Conservation (phyloP, 2,113 vertebrate species). For the Stictonetta naevosa region DNA sequence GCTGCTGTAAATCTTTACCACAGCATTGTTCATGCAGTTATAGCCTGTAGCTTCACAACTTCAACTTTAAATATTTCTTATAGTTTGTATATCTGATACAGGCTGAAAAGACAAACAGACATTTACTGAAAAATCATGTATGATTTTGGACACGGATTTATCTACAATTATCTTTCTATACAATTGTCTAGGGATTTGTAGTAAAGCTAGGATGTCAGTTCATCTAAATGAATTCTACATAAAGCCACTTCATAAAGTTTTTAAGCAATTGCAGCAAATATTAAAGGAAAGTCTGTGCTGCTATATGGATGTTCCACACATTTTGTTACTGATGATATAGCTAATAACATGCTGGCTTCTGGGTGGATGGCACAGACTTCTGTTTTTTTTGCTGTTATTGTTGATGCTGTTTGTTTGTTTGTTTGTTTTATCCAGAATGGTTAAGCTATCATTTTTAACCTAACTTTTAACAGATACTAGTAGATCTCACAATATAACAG, state of each 20-base stretch:
- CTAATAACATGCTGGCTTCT: not conserved
- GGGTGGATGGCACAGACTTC: not conserved
- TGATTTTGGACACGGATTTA: not conserved
- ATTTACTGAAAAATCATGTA: not conserved
- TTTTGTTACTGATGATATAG: not conserved
- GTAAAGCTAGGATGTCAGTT: not conserved
- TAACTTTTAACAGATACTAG: not conserved
- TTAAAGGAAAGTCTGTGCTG: not conserved
- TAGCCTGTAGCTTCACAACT: not conserved
- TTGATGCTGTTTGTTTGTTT: no score
- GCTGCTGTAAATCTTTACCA: not conserved
- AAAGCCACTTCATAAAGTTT: not conserved
- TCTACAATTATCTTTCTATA: not conserved
- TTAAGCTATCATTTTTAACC: not conserved
- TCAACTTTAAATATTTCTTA: not conserved
- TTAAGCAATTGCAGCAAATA: not conserved
- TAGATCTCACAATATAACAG: not conserved
- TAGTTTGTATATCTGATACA: not conserved
- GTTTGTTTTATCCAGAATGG: not conserved
- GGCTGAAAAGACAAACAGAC: fast-evolving
- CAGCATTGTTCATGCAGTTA: not conserved
- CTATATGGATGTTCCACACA: not conserved
- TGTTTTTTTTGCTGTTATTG: not conserved
- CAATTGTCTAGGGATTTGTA: not conserved
- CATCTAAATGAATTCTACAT: not conserved